Base-by-base conservation (phyloP, 2,113 vertebrate species). In the Misgurnus mizolepis region DNA sequence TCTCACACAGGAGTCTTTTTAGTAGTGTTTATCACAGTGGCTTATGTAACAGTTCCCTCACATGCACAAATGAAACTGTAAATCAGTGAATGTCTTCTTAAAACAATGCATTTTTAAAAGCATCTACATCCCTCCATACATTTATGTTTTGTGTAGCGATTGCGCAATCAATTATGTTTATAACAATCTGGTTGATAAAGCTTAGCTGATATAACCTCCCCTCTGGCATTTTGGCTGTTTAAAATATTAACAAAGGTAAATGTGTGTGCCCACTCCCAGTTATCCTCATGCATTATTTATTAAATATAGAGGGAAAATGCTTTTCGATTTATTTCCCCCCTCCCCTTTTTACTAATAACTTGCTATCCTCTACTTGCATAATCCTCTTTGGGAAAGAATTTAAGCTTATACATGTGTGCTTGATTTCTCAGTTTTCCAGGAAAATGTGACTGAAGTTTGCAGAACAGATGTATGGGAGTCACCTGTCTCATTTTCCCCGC, bases 201-300 rank as follows among this genome's bases (percentile, higher is more conserved):
- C 69, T 41, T 65, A 45, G 39, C 3, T 70, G 50, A 72, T 82
- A 58, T 71, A 47, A 43, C 18, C 49, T 18, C 45, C 68, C 56
- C 56, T 69, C 55, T 27, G 43, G 40, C 64, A 64, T 82, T 65
- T 66, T 43, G 43, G 15, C 14, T 43, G 67, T 80, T 69, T 81
- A 81, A 83, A 76, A 81, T 86, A 81, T 86, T 81, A 83, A 76
- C 84, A 79, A 34, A 43, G 58, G 41, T 81, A 76, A 85, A 79
- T 81, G 77, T 61, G 65, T 73, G 22, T 61, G 15, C 72, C 76
- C 18, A 53, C 72, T 77, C 62, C 11, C 74, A 75, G 81, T 80
- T 83, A 47, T 39, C 49, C 41, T 45, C 49, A 74, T 85, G 0
- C 70, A 86, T 83, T 67, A 83, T 81, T 86, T 70, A 83, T 72